phyloP scores from a whole-genome alignment of 2,888 invertebrate genomes.

The Rhodophaea formosa region DNA sequence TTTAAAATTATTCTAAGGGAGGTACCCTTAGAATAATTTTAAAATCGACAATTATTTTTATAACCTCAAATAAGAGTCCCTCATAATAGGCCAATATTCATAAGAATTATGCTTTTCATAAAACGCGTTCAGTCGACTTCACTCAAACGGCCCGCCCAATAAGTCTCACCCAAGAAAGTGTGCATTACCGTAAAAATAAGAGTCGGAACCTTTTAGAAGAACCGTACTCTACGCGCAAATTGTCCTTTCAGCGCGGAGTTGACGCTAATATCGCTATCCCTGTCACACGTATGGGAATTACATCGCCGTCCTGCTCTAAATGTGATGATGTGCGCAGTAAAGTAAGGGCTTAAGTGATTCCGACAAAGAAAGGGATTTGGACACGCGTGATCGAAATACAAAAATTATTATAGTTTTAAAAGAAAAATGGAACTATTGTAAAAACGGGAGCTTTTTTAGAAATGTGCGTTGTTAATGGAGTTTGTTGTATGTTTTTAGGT shows the following conservation, averaged over 20 bases:
- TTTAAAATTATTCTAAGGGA: too few species aligned
- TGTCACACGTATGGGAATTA: slow-evolving; percentile 27
- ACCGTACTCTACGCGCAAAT: slow-evolving; percentile 44
- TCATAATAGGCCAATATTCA: slow-evolving; percentile 36
- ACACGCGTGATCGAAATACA: slow-evolving; percentile 51
- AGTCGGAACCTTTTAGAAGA: slow-evolving; percentile 59
- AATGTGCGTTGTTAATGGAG: too few species aligned
- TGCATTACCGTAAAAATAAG: slow-evolving; percentile 70
- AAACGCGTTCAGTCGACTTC: slow-evolving; percentile 32
- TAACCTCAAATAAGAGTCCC: slow-evolving; percentile 33
- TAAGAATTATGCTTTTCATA: slow-evolving; percentile 43
- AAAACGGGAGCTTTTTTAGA: slow-evolving; percentile 21
- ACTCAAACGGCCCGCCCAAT: slow-evolving; percentile 44
- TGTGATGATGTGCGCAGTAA: slow-evolving; percentile 28
- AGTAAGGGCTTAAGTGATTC: slow-evolving; percentile 50
- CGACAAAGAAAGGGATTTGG: slow-evolving; percentile 49
- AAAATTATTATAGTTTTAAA: slow-evolving; percentile 38
- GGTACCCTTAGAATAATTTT: slow-evolving; percentile 6
- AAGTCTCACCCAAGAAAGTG: slow-evolving; percentile 48
- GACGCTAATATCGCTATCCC: slow-evolving; percentile 32
- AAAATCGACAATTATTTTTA: slow-evolving; percentile 30
- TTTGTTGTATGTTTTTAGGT: too few species aligned
- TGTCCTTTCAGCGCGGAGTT: slow-evolving; percentile 32
- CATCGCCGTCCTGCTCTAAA: slow-evolving; percentile 30
- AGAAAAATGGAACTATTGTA: slow-evolving; percentile 32